These are phyloP conservation scores for Theocolax elegans DNA, from an alignment of 1,140 invertebrate species.

Conservation along the genomic window DNA sequence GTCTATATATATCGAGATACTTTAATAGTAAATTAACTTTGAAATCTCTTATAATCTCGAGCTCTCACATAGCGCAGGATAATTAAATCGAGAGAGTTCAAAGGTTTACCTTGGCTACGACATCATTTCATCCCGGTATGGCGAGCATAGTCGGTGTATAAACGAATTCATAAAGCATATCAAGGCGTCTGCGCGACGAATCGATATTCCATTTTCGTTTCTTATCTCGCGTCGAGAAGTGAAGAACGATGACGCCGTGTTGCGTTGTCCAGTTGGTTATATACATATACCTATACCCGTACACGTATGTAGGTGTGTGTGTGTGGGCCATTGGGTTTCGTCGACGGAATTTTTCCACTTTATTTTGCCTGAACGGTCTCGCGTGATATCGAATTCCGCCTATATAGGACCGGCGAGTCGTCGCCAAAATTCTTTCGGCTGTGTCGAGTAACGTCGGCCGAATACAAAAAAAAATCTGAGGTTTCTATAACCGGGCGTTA, in stretches of 20 bases:
- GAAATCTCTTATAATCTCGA: too few relatives aligned
- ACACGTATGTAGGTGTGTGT: too few relatives aligned
- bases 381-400: slow-evolving; percentile 18
- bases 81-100: slow-evolving; percentile 18
- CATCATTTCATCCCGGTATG: too few relatives aligned
- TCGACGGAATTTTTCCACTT: slow-evolving; percentile 12
- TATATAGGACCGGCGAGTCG: background rate
- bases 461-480: slow-evolving; percentile 9
- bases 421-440: slow-evolving; percentile 19
- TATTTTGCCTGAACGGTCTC: slow-evolving; percentile 13
- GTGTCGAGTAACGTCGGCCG: background rate
- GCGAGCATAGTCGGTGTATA: too few relatives aligned
- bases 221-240: background rate
- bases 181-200: background rate
- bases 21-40: too few relatives aligned
- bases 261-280: too few relatives aligned
- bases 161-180: slow-evolving; percentile 12
- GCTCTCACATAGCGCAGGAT: too few relatives aligned
- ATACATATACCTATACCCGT: too few relatives aligned
- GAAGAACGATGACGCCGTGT: too few relatives aligned
- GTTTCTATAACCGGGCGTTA: background rate
- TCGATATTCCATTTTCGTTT: slow-evolving; percentile 6
- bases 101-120: too few relatives aligned
- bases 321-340: too few relatives aligned
- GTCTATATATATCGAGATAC: too few relatives aligned